These are phyloP conservation scores for Enteromius trimaculatus DNA, from an alignment of 2,797 vertebrate species.

Conservation along the genomic window DNA sequence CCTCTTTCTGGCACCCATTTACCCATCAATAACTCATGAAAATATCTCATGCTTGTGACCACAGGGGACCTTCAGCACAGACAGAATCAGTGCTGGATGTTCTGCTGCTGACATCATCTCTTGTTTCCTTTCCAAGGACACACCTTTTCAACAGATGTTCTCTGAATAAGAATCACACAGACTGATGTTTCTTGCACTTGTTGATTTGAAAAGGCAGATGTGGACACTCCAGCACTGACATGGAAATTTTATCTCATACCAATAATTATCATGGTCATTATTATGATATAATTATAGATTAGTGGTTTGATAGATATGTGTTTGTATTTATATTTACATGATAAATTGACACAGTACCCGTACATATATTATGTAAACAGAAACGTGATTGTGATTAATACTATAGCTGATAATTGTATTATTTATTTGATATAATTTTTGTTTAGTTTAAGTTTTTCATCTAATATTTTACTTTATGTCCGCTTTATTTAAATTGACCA, in stretches of 20 bases:
- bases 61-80: constrained; percentile 29
- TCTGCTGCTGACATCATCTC: constrained; percentile 36
- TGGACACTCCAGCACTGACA: background rate
- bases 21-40: constrained; percentile 12
- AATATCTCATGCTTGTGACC: constrained; percentile 18
- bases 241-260: background rate
- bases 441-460: background rate
- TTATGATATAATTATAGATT: background rate
- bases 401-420: no score
- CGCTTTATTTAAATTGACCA: background rate
- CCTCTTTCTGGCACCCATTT: constrained; percentile 30
- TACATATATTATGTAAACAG: no score
- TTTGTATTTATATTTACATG: no score
- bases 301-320: background rate
- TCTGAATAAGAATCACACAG: background rate
- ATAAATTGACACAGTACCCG: no score
- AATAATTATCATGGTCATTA: background rate
- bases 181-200: background rate
- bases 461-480: background rate
- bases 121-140: constrained; percentile 30
- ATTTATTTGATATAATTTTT: background rate
- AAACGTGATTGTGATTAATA: no score
- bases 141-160: constrained; percentile 47
- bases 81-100: constrained; percentile 21
- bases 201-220: constrained; percentile 1